Conservation (phyloP, 2,797 vertebrate species). For the Columba guinea region DNA sequence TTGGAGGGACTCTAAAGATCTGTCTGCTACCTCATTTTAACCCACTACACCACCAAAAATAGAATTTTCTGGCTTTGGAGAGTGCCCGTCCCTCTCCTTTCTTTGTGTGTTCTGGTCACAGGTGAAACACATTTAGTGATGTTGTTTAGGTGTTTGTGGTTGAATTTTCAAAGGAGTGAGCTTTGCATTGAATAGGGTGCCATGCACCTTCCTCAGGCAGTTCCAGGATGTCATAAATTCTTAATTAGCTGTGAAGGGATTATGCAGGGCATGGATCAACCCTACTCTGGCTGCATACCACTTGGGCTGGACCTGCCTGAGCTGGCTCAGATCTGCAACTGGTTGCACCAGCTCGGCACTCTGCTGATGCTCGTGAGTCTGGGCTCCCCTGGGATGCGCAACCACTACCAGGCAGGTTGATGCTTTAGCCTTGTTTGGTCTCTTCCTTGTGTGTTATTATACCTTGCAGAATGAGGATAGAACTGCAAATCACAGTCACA, state of each 20-base stretch:
- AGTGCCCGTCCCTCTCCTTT: not conserved
- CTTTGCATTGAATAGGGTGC: not conserved
- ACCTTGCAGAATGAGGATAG: not conserved
- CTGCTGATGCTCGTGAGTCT: not conserved
- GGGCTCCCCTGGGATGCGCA: not conserved
- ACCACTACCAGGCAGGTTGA: not conserved
- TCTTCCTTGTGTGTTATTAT: not conserved
- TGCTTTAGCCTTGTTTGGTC: not conserved
- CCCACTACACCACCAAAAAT: not conserved
- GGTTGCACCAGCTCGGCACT: too few species aligned
- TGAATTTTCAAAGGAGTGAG: not conserved
- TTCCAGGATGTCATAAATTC: not conserved
- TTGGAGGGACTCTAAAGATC: not conserved
- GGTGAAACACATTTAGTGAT: not conserved
- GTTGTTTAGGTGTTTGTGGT: rapidly evolving
- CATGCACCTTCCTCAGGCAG: not conserved
- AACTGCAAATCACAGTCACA: not conserved
- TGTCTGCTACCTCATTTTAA: not conserved
- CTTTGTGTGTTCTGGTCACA: not conserved
- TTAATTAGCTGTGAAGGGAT: not conserved
- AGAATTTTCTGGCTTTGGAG: not conserved
- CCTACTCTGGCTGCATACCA: not conserved
- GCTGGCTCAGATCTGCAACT: not conserved
- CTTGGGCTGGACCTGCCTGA: not conserved
- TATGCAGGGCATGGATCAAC: not conserved